Base-by-base conservation (phyloP, 2,888 invertebrate genomes). In the Leptopterna dolabrata region DNA sequence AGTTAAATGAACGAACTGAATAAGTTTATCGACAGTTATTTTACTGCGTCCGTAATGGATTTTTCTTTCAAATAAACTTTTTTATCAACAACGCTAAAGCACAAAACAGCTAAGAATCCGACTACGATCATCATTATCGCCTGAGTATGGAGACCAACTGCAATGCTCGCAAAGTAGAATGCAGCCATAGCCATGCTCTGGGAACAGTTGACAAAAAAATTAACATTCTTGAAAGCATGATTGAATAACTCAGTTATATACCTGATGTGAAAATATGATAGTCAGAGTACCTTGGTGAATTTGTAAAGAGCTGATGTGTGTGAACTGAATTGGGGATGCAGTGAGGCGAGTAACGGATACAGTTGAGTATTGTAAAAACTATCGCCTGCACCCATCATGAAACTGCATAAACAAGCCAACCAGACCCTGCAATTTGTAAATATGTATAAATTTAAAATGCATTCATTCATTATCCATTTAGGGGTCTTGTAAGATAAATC, bases 301-400 rank as follows among this genome's bases (percentile, higher is more conserved):
- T 99, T 99, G 93, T 98, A 99, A 1, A 99, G 93, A 0, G 99
- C 98, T 92, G 99, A 99, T 0, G 99, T 99, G 14, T 98, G 96
- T 0, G 98, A 97, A 90, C 98, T 97, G 90, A 97, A 96, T 86
- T 96, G 95, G 0, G 96, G 94, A 91, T 96, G 99, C 71, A 97
- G 94, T 14, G 96, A 95, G 0, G 98, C 99, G 36, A 99, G 92
- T 89, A 98, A 95, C 0, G 98, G 97, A 91, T 97, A 99, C 76
- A 99, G 95, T 92, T 98, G 97, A 0, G 99, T 99, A 91, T 99
- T 99, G 93, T 95, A 98, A 92, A 98, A 98, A 16, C 98, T 96
- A 91, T 99, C 99, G 0, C 98, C 99, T 90, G 99, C 96, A 0
- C 99, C 99, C 0, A 99, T 93, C 0, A 98, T 93, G 90, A 98